Base-by-base conservation (phyloP, 2,113 vertebrate genomes). In the Pardalotus punctatus region DNA sequence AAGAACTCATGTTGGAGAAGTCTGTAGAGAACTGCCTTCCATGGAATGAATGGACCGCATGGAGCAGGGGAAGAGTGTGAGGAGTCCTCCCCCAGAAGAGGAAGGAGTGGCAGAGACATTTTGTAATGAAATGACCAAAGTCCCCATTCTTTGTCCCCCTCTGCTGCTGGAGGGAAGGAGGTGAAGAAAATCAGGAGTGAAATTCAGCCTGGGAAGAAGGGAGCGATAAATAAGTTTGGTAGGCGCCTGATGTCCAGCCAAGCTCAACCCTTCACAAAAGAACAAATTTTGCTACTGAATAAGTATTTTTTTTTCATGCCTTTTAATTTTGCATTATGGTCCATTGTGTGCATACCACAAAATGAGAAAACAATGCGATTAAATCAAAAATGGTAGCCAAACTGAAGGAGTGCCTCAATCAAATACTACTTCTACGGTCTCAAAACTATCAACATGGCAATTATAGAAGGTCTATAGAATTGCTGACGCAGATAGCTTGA, bases 251-350 rank as follows among this genome's bases (percentile, higher is more conserved):
- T 56, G 27, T 62, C 20, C 20, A 81, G 27, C 16, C 27, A 74
- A 57, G 24, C 16, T 81, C 33, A 74, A 22, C 6, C 3, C 23
- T 16, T 0, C 1, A 56, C 13, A 56, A 69, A 74, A 56, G 47
- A 67, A 87, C 50, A 94, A 54, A 88, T 84, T 91, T 95, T 93
- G 67, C 80, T 90, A 66, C 70, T 45, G 45, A 65, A 84, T 61
- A 78, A 89, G 47, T 50, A 77, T 29, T 33, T 91, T 86, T 86
- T 93, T 93, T 51, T 62, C 61, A 76, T 67, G 31, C 56, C 84
- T 81, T 87, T 84, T 95, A 54, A 87, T 95, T 93, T 87, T 64
- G 69, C 14, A 38, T 95, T 95, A 62, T 80, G 45, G 17, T 64
- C 7, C 38, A 80, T 86, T 83, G 53, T 79, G 64, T 85, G 48